Conservation (phyloP, 2,888 invertebrate species). For the Spilarctia lutea region DNA sequence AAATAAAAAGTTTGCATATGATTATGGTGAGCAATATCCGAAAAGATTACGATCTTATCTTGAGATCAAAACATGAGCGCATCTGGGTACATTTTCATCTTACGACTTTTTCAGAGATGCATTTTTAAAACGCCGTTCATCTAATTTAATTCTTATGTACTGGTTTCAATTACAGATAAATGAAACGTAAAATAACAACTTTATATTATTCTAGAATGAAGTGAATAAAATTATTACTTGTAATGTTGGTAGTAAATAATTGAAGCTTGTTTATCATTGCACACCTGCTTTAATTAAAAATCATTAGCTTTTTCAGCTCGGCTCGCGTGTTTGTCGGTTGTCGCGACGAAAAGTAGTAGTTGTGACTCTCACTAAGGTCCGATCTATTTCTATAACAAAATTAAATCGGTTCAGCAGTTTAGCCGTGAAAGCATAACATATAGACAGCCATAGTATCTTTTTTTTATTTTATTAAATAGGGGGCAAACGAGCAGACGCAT, state of each 20-base stretch:
- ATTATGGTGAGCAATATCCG: conserved; percentile 86
- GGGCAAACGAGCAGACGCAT: too few species aligned
- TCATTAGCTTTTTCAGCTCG: too few species aligned
- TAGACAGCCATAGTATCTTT: too few species aligned
- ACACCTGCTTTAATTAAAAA: background rate
- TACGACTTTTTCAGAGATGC: conserved; percentile 61
- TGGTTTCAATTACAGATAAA: background rate
- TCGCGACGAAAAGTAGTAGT: too few species aligned
- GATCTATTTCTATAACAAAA: too few species aligned
- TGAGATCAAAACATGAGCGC: conserved; percentile 76
- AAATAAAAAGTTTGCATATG: conserved; percentile 78
- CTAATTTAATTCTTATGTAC: background rate
- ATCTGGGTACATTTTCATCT: conserved; percentile 70
- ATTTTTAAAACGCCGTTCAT: background rate
- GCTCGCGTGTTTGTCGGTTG: too few species aligned
- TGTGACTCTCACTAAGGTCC: too few species aligned
- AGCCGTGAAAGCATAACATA: too few species aligned
- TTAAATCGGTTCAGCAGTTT: too few species aligned
- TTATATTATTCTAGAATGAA: background rate
- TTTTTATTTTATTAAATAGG: too few species aligned
- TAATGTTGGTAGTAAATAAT: background rate
- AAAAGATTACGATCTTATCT: conserved; percentile 85
- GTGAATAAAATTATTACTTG: background rate
- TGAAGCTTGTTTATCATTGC: background rate
- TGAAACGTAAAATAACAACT: background rate